Evolutionary conservation across 1,140 invertebrate species (phyloP).

Genomic region (Augochlora pura): DNA sequence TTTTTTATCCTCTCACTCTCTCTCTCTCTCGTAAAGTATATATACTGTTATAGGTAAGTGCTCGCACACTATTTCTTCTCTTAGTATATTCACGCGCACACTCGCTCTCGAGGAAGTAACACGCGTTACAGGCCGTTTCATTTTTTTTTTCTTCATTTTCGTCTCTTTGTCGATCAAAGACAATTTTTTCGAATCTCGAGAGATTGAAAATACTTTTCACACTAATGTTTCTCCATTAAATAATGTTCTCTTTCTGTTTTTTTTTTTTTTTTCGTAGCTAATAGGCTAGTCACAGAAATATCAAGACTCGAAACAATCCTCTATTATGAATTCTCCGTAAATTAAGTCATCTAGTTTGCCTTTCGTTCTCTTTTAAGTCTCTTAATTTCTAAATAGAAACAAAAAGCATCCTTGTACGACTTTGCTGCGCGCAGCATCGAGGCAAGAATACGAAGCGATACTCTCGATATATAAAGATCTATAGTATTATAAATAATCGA

Average conservation of each 20-base stretch:
- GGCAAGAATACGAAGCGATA: background rate
- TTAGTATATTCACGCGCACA: conserved; percentile 29
- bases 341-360: background rate
- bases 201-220: background rate
- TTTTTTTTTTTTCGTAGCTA: background rate
- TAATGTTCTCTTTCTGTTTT: background rate
- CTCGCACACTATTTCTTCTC: conserved; percentile 43
- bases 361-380: background rate
- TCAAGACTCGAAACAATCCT: background rate
- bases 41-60: conserved; percentile 40
- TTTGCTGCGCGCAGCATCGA: background rate
- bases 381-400: background rate
- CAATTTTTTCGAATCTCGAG: background rate
- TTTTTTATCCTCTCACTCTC: background rate
- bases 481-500: conserved; percentile 11
- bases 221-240: background rate
- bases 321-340: background rate
- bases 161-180: conserved; percentile 4
- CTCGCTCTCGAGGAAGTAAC: conserved; percentile 23
- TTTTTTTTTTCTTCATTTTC: background rate
- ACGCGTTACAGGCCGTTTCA: conserved; percentile 26
- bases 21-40: conserved; percentile 18
- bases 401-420: background rate
- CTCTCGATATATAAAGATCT: conserved; percentile 4
- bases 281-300: background rate